A percentile compares a stretch with the other conserved stretches of the same genome.
Conservation (phyloP, 2,888 invertebrate species). For the Alcis repandata region DNA sequence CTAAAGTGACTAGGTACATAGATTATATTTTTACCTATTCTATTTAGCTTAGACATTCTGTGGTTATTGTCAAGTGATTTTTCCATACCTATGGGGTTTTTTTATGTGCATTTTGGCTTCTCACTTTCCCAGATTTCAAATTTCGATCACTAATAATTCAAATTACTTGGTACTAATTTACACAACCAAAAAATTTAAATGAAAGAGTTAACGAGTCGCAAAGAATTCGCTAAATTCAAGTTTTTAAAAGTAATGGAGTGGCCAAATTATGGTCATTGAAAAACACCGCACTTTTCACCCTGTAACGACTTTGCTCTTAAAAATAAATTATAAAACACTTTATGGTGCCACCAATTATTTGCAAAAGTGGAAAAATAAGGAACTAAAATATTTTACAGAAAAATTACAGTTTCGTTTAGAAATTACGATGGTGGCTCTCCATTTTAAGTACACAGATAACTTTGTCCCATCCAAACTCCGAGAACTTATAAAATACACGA, state of each 20-base stretch:
- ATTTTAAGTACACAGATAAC: not conserved
- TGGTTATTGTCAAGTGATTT: too few relatives aligned
- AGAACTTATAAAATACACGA: conserved; percentile 38
- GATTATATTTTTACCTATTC: too few relatives aligned
- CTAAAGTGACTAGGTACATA: too few relatives aligned
- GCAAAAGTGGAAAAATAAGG: not conserved
- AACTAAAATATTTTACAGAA: not conserved
- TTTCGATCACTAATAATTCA: not conserved
- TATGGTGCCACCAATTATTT: not conserved
- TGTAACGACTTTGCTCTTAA: not conserved
- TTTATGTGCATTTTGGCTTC: too few relatives aligned
- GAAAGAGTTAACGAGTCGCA: not conserved
- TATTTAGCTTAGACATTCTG: too few relatives aligned
- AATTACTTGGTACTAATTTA: not conserved
- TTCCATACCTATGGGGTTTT: too few relatives aligned
- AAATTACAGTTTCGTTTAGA: not conserved
- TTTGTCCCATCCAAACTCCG: conserved; percentile 16
- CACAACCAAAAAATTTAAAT: not conserved
- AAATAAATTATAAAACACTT: conserved; percentile 16
- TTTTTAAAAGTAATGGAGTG: conserved; percentile 10
- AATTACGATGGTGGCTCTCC: not conserved
- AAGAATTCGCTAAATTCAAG: not conserved
- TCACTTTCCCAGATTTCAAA: too few relatives aligned
- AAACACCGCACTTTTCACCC: conserved; percentile 5
- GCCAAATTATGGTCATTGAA: conserved; percentile 2